Percentiles rank a stretch among this genome's conserved stretches.
phyloP scores from a whole-genome alignment of 2,888 invertebrate genomes.

The Melinopterus prodromus region DNA sequence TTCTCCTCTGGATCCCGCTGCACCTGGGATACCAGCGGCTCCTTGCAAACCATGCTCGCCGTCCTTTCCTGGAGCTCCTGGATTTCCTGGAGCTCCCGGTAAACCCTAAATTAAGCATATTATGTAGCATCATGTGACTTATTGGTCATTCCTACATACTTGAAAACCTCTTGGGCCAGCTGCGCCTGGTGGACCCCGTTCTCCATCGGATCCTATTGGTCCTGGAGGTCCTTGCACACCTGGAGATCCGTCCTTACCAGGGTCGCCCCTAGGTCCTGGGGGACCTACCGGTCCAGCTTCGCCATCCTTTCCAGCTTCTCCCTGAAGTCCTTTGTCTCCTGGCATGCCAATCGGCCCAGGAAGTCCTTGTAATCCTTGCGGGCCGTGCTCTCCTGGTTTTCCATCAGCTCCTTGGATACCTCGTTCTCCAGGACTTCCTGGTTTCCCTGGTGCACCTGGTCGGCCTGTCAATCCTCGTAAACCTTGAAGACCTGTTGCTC shows the following conservation, averaged over 20 bases:
- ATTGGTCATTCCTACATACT: constrained; percentile 59
- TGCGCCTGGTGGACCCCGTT: constrained; percentile 79
- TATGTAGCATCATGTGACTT: not conserved
- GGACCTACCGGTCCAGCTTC: constrained; percentile 79
- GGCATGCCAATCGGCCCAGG: constrained; percentile 79
- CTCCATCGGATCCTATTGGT: constrained; percentile 74
- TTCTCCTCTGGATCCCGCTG: constrained; percentile 67
- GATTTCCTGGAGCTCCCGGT: constrained; percentile 77
- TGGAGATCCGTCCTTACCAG: constrained; percentile 79
- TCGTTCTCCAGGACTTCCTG: constrained; percentile 75
- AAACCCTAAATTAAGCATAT: constrained; percentile 57
- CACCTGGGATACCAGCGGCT: constrained; percentile 65
- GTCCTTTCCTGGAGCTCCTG: constrained; percentile 82
- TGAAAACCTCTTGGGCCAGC: constrained; percentile 84
- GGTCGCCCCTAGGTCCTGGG: constrained; percentile 80
- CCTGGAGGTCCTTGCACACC: constrained; percentile 81
- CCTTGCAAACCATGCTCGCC: constrained; percentile 79
- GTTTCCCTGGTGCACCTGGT: constrained; percentile 74
- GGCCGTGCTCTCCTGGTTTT: constrained; percentile 83
- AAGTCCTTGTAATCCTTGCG: constrained; percentile 80
- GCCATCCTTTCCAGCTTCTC: constrained; percentile 83
- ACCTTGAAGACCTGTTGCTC: constrained; percentile 68
- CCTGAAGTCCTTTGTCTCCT: constrained; percentile 83
- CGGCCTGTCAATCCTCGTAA: constrained; percentile 72
- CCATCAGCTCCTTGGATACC: constrained; percentile 86